A percentile compares a stretch with the other conserved stretches of the same genome.
phyloP scores from a whole-genome alignment of 2,797 vertebrate species.

The Synaphobranchus kaupii region DNA sequence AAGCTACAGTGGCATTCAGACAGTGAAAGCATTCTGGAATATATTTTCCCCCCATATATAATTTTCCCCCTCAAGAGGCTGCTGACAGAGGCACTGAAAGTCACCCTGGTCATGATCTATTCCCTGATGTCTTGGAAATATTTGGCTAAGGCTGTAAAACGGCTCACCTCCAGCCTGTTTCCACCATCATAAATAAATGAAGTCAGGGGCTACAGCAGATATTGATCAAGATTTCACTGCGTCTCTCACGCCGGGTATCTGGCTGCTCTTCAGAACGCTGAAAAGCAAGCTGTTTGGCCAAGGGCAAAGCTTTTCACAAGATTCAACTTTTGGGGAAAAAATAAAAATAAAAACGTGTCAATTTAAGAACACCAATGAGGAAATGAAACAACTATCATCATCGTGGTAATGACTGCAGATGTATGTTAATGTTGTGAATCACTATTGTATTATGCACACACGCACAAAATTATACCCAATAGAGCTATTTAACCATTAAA shows the following conservation, averaged over 20 bases:
- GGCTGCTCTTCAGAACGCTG: conserved; percentile 7
- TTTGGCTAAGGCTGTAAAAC: conserved; percentile 17
- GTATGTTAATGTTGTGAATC: too few species aligned
- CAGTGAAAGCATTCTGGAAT: neutral
- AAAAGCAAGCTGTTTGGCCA: neutral
- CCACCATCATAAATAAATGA: neutral
- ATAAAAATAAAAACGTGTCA: neutral
- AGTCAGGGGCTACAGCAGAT: neutral
- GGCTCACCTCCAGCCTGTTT: neutral
- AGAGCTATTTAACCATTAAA: too few species aligned
- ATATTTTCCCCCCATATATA: neutral
- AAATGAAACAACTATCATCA: too few species aligned
- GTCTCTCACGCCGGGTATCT: neutral
- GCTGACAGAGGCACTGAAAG: conserved; percentile 15
- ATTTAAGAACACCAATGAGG: neutral
- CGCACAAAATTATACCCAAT: too few species aligned
- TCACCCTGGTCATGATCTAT: conserved; percentile 12
- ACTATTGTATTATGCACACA: too few species aligned
- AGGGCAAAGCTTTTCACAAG: neutral
- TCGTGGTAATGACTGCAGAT: too few species aligned
- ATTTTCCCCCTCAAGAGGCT: neutral
- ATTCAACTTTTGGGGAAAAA: neutral
- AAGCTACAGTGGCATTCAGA: neutral
- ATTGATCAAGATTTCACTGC: conserved; percentile 12
- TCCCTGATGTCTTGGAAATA: neutral